phyloP scores from a whole-genome alignment of 2,888 invertebrate species.

The Taphrorychus bicolor region DNA sequence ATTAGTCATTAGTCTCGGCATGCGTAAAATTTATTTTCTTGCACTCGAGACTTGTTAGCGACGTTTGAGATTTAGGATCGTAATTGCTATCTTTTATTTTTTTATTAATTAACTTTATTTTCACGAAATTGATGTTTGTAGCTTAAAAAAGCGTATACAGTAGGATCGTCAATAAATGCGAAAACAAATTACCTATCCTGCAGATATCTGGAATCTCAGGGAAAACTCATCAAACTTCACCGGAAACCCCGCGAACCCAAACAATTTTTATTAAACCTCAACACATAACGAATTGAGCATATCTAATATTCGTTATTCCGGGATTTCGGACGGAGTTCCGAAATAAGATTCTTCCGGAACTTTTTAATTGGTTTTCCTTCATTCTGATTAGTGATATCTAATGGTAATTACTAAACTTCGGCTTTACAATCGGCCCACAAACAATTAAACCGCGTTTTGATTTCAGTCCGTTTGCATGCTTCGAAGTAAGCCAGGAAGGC shows the following conservation, averaged over 20 bases:
- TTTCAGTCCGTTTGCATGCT: constrained; percentile 22
- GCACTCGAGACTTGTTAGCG: neutral
- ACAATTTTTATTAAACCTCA: neutral
- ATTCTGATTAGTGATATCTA: constrained; percentile 30
- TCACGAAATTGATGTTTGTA: too few species aligned
- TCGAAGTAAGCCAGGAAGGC: constrained; percentile 18
- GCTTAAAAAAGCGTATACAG: too few species aligned
- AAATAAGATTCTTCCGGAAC: constrained; percentile 18
- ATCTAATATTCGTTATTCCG: constrained; percentile 2
- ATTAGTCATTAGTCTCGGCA: constrained; percentile 24
- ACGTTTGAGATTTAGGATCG: too few species aligned
- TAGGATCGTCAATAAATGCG: too few species aligned
- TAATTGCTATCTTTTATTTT: too few species aligned
- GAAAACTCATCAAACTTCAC: neutral
- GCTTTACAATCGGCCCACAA: constrained; percentile 24
- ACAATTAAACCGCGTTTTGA: constrained; percentile 28
- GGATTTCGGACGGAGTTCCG: neutral
- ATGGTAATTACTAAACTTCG: constrained; percentile 33
- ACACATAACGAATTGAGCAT: neutral
- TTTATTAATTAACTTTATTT: too few species aligned
- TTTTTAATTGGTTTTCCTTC: constrained; percentile 32
- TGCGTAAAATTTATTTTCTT: constrained; percentile 16
- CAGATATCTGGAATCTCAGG: neutral
- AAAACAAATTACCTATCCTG: neutral
- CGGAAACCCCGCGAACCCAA: too few species aligned